These are phyloP conservation scores for Copidosoma floridanum DNA, from an alignment of 1,140 invertebrate species.

Conservation along the genomic window DNA sequence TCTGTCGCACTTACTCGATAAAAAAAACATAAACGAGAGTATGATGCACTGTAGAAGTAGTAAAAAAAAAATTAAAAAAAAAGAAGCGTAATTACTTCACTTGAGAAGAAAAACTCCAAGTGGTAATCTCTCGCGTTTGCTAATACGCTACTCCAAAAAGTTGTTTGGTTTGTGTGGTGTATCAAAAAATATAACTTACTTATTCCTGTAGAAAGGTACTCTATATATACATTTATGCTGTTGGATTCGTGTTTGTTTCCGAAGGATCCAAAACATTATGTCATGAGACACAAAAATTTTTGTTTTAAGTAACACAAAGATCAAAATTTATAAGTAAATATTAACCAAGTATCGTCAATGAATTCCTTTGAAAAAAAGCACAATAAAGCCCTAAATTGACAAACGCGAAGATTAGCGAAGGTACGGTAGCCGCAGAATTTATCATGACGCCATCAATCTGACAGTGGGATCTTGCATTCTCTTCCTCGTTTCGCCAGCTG, in stretches of 20 bases:
- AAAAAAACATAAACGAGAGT: conserved; percentile 8
- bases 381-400: neutral
- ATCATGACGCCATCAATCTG: conserved; percentile 16
- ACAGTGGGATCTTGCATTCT: conserved; percentile 47
- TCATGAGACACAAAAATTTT: too few species aligned
- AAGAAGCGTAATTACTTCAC: conserved; percentile 10
- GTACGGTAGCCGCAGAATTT: neutral
- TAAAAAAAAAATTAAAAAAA: neutral
- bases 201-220: too few species aligned
- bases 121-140: too few species aligned
- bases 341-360: too few species aligned
- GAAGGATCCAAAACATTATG: too few species aligned
- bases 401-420: neutral
- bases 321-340: too few species aligned
- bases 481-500: conserved; percentile 70
- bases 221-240: too few species aligned
- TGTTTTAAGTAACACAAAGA: neutral
- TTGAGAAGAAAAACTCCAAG: too few species aligned
- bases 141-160: too few species aligned
- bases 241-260: too few species aligned
- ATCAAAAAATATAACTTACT: too few species aligned
- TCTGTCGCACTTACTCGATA: neutral
- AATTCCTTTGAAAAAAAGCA: neutral
- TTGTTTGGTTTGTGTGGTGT: too few species aligned
- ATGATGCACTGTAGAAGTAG: neutral